Base-by-base conservation (phyloP, 2,888 invertebrate genomes). In the Campopleginae sp. region DNA sequence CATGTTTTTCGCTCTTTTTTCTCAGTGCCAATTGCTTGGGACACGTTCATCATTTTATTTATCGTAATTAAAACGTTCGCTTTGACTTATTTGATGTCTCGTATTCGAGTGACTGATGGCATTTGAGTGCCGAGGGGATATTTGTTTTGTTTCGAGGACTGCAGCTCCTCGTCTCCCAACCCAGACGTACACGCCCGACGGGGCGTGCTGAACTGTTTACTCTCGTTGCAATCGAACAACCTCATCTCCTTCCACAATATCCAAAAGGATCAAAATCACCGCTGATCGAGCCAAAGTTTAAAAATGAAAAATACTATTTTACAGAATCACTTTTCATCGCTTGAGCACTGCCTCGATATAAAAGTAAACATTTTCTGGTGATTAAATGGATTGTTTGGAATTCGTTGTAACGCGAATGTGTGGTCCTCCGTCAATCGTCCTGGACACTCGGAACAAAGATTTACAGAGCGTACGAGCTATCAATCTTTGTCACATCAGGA, bases 121-220 rank as follows among this genome's bases (percentile, higher is more conserved):
- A 23, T 54, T 23, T 23, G 7, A 23, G 54, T 23, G 33, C 38
- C 71, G 19, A 6, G 51, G 27, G 42, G 17, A 61, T 72, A 58
- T 84, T 84, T 66, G 58, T 68, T 80, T 72, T 65, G 42, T n/a
- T 63, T 80, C 27, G 71, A 27, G 46, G 76, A 44, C 48, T 12
- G 33, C 7, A 77, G n/a, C 19, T 42, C 58, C 58, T 70, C 58
- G 68, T 51, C 48, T 70, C 58, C 10, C 19, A 38, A 42, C 31
- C 74, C 61, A 72, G 44, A 70, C 27, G 78, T 58, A 71, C 71
- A 79, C 66, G 78, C 80, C 80, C 83, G 76, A 77, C 54, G 76
- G 80, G 76, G 58, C 72, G 58, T 19, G 58, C 33, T 23, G 38
- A 66, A 54, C 80, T 84, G 80, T 85, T 85, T 81, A 85, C 84